Evolutionary conservation across 2,888 invertebrate genomes (phyloP), one percentile per base, ranked within the genome.

Genomic region (Diplazon laetatorius): DNA sequence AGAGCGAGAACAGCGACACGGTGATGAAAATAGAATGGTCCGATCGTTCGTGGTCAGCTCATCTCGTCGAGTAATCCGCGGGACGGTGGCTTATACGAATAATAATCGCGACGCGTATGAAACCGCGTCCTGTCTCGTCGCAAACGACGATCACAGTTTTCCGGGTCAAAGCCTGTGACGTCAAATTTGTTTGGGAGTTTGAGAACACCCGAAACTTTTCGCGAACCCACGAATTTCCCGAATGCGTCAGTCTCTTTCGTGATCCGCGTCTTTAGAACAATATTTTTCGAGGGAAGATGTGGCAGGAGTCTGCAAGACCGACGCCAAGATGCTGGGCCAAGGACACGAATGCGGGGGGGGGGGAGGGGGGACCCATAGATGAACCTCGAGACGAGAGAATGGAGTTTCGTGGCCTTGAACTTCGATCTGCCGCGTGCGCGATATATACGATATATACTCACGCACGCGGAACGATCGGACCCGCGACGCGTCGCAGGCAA

Each of bases 331-430:
- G 6, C 6, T 6, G n/a, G n/a, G n/a, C 52, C 30, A 25, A 25
- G n/a, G 25, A 30, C 55, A 55, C 55, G n/a, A n/a, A n/a, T n/a
- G n/a, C 42, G 42, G 12, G 42, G n/a, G n/a, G n/a, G n/a, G n/a
- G n/a, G n/a, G n/a, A n/a, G n/a, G n/a, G n/a, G n/a, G n/a, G n/a
- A n/a, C n/a, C n/a, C n/a, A n/a, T n/a, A n/a, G n/a, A n/a, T n/a
- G n/a, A 5, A 30, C 30, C n/a, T 14, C 30, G 25, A 25, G 25
- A n/a, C n/a, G 10, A 8, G 57, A 37, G 39, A 59, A 37, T 42
- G 14, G 37, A 73, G 73, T 80, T 80, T 82, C 69, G 76, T 70
- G 80, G 65, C 83, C 82, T 78, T 84, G 84, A 85, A 83, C 85
- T 71, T 85, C 80, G 83, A 83, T 82, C 82, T 80, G 76, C 78